phyloP scores from a whole-genome alignment of 2,888 invertebrate genomes.

The Drosophila mettleri region DNA sequence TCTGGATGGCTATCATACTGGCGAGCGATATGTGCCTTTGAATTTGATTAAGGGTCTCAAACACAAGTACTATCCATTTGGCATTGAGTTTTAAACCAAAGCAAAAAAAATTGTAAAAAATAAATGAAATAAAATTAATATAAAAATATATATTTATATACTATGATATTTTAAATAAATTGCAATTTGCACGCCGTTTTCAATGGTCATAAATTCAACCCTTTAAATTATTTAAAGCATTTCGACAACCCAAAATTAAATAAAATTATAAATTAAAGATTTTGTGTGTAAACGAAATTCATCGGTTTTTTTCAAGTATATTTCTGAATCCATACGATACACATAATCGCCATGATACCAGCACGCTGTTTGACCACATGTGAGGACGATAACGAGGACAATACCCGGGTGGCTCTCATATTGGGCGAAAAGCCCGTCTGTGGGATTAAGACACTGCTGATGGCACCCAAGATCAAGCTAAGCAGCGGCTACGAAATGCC shows the following conservation, averaged over 20 bases:
- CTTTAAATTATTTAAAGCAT: background rate
- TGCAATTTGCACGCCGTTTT: background rate
- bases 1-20: constrained; percentile 86
- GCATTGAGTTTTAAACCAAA: constrained; percentile 80
- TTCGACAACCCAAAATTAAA: constrained; percentile 15
- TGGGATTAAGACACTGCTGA: constrained; percentile 40
- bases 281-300: constrained; percentile 7
- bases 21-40: constrained; percentile 79
- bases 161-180: constrained; percentile 15
- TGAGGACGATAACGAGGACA: constrained; percentile 54
- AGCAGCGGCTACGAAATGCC: constrained; percentile 88
- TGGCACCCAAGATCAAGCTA: constrained; percentile 87
- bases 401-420: constrained; percentile 42
- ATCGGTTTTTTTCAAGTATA: constrained; percentile 11
- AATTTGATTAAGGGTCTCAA: constrained; percentile 77
- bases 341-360: constrained; percentile 52
- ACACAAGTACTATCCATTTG: constrained; percentile 84
- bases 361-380: constrained; percentile 50
- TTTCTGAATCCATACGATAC: background rate
- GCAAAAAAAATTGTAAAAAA: too few species aligned
- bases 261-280: constrained; percentile 14
- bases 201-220: background rate
- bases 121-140: background rate
- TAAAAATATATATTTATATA: background rate
- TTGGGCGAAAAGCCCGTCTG: constrained; percentile 56